phyloP scores from a whole-genome alignment of 2,797 vertebrate species.

The Amphiprion clarkii region DNA sequence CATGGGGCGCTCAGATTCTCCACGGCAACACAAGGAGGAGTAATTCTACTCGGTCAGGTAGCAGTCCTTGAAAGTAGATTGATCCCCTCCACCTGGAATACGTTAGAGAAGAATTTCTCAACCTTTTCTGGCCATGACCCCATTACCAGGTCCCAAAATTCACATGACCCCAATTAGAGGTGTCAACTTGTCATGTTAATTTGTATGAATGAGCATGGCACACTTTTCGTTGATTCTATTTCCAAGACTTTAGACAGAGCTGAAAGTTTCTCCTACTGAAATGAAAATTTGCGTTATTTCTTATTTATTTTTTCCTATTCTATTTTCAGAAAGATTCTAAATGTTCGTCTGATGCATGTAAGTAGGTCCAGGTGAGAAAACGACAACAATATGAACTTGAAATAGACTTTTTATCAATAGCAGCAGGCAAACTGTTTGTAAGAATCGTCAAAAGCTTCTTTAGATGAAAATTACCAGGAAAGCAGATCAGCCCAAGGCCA shows the following conservation, averaged over 20 bases:
- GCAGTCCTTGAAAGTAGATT: constrained; percentile 12
- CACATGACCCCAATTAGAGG: constrained; percentile 49
- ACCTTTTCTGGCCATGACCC: constrained; percentile 36
- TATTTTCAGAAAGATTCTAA: too few relatives aligned
- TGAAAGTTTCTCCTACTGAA: background rate
- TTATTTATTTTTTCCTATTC: too few relatives aligned
- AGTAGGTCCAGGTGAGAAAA: too few relatives aligned
- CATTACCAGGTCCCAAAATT: constrained; percentile 56
- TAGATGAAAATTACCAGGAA: too few relatives aligned
- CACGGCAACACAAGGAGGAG: background rate
- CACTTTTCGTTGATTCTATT: constrained; percentile 23
- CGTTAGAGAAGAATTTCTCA: background rate
- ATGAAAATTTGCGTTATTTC: background rate
- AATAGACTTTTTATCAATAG: too few relatives aligned
- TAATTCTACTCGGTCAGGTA: background rate
- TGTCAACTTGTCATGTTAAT: constrained; percentile 47
- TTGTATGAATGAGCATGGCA: constrained; percentile 15
- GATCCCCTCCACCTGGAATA: constrained; percentile 40
- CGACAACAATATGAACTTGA: too few relatives aligned
- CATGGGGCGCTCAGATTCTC: background rate
- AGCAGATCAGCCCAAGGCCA: too few relatives aligned
- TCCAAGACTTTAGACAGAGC: constrained; percentile 13
- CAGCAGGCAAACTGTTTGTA: too few relatives aligned
- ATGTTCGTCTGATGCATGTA: too few relatives aligned
- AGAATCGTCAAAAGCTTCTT: too few relatives aligned